Conservation (phyloP, 2,113 vertebrate species). For the Scomber scombrus region DNA sequence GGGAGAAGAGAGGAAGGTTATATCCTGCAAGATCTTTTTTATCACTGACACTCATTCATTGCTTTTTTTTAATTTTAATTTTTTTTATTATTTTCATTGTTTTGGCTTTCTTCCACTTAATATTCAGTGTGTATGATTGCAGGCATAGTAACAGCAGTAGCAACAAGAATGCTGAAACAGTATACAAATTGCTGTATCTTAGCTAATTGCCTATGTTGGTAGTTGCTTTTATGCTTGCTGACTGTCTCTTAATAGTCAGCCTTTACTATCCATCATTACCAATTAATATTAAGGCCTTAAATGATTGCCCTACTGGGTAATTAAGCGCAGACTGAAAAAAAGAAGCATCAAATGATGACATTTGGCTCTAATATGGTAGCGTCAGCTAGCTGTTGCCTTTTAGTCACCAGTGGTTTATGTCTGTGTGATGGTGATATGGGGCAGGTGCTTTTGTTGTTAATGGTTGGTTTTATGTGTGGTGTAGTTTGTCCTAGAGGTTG, state of each 20-base stretch:
- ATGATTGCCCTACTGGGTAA: conserved; percentile 9
- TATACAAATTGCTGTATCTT: not conserved
- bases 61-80: too few relatives aligned
- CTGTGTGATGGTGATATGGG: conserved; percentile 46
- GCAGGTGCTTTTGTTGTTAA: conserved; percentile 60
- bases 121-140: not conserved
- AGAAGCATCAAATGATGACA: conserved; percentile 18
- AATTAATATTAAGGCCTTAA: conserved; percentile 28
- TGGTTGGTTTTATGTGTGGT: conserved; percentile 62
- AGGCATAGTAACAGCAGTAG: not conserved
- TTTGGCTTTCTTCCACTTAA: not conserved
- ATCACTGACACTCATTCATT: conserved; percentile 11
- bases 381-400: conserved; percentile 29
- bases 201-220: not conserved
- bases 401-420: conserved; percentile 34
- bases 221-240: not conserved
- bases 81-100: conserved; percentile 8
- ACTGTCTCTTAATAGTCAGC: not conserved
- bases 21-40: conserved; percentile 41
- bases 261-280: conserved; percentile 17
- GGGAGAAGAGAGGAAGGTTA: conserved; percentile 47
- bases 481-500: conserved; percentile 48
- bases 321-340: conserved; percentile 28
- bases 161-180: not conserved
- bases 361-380: conserved; percentile 30